Conservation (phyloP, 2,797 vertebrate genomes). For the Acipenser ruthenus region DNA sequence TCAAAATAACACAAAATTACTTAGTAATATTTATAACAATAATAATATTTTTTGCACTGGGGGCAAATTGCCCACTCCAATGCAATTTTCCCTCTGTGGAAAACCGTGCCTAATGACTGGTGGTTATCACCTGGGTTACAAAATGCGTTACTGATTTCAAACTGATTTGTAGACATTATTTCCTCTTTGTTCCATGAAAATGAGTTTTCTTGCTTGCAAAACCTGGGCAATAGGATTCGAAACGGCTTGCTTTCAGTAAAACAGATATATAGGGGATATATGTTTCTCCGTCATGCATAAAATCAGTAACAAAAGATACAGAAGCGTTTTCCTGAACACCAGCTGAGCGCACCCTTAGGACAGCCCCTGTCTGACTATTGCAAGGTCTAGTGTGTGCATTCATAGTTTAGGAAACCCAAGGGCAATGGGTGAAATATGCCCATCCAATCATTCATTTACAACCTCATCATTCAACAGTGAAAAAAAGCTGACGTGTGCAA, state of each 20-base stretch:
- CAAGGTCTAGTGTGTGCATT: slow-evolving; percentile 11
- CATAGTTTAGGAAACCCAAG: neutral
- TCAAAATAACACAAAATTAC: too few relatives aligned
- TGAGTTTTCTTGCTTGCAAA: slow-evolving; percentile 6
- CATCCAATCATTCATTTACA: neutral
- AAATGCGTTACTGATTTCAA: too few relatives aligned
- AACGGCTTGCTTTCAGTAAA: neutral
- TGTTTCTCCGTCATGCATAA: slow-evolving; percentile 20
- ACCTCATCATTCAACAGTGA: too few relatives aligned
- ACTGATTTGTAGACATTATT: too few relatives aligned
- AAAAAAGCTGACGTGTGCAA: neutral
- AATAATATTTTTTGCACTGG: too few relatives aligned
- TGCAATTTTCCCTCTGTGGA: too few relatives aligned
- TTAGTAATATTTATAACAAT: too few relatives aligned
- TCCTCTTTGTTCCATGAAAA: too few relatives aligned
- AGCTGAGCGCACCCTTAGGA: slow-evolving; percentile 20
- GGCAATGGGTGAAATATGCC: slow-evolving; percentile 2
- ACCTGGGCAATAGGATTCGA: neutral
- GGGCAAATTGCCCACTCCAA: too few relatives aligned
- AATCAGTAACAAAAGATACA: slow-evolving; percentile 24
- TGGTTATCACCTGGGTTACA: too few relatives aligned
- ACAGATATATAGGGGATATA: neutral
- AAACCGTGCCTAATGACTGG: too few relatives aligned
- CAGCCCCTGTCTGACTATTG: neutral
- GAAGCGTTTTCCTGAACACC: slow-evolving; percentile 1